A percentile compares a stretch with the other conserved stretches of the same genome.
Evolutionary conservation across 2,888 invertebrate genomes (phyloP).

Genomic region (Drosophila niveifrons): DNA sequence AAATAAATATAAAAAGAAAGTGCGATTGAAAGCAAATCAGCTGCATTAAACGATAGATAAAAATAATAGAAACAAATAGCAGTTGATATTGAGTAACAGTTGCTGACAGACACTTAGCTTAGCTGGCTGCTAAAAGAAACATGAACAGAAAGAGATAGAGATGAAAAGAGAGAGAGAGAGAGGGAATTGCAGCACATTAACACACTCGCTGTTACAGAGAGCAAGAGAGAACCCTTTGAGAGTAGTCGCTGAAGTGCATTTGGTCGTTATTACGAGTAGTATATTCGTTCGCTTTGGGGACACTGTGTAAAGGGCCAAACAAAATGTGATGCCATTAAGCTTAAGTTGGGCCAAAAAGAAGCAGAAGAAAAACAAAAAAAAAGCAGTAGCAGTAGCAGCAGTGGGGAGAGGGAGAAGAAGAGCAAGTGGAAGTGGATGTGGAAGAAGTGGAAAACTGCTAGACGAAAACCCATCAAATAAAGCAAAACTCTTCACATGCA

Average conservation of each 20-base stretch:
- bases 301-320: conserved; percentile 60
- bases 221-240: conserved; percentile 5
- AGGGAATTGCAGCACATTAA: background rate
- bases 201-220: background rate
- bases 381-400: conserved; percentile 2
- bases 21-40: background rate
- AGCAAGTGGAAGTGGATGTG: background rate
- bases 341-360: conserved; percentile 59
- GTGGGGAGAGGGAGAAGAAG: background rate
- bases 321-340: conserved; percentile 71
- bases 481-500: conserved; percentile 72
- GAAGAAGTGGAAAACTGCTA: conserved; percentile 41
- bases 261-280: conserved; percentile 16
- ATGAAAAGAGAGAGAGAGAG: background rate
- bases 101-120: background rate
- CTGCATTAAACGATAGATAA: background rate
- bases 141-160: background rate
- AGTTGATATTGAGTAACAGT: background rate
- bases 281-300: conserved; percentile 25
- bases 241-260: conserved; percentile 24
- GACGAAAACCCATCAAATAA: conserved; percentile 70
- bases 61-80: background rate
- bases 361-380: conserved; percentile 13
- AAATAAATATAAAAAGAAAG: background rate
- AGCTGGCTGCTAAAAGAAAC: background rate